These are phyloP conservation scores for Poecilia gillii DNA, from an alignment of 2,797 vertebrate genomes.

Conservation along the genomic window DNA sequence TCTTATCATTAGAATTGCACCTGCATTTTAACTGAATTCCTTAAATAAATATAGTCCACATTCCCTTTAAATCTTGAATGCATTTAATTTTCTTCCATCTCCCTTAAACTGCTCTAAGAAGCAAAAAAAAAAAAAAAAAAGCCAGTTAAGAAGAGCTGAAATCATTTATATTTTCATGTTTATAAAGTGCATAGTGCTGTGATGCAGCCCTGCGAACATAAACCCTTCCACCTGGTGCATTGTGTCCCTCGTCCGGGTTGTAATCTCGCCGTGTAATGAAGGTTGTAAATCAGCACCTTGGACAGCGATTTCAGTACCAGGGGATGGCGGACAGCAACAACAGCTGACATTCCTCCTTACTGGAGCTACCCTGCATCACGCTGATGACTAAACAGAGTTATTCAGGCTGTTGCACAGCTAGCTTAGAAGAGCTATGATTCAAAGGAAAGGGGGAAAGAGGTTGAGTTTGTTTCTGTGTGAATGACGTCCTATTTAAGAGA, in stretches of 20 bases:
- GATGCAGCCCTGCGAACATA: constrained; percentile 22
- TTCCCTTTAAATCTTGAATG: constrained; percentile 42
- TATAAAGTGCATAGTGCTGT: constrained; percentile 10
- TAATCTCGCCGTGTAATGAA: constrained; percentile 73
- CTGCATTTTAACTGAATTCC: background rate
- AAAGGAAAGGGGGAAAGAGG: constrained; percentile 42
- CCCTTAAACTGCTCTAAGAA: constrained; percentile 19
- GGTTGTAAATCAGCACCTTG: constrained; percentile 79
- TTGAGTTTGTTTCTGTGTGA: constrained; percentile 17
- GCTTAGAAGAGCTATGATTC: constrained; percentile 53
- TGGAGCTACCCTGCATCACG: constrained; percentile 43
- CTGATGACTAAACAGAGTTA: constrained; percentile 74
- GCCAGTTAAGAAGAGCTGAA: constrained; percentile 49
- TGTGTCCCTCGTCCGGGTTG: constrained; percentile 56
- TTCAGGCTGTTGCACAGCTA: constrained; percentile 68
- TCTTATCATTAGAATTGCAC: constrained; percentile 7
- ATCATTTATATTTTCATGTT: constrained; percentile 35
- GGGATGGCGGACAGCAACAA: constrained; percentile 55
- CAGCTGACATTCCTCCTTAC: constrained; percentile 57
- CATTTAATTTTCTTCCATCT: constrained; percentile 23
- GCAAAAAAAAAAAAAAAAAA: constrained; percentile 11
- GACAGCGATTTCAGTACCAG: constrained; percentile 66
- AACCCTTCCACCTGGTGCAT: constrained; percentile 23
- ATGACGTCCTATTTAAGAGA: constrained; percentile 43
- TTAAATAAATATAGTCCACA: constrained; percentile 27